Base-by-base conservation (phyloP, 2,888 invertebrate species). In the Norana najaformis region DNA sequence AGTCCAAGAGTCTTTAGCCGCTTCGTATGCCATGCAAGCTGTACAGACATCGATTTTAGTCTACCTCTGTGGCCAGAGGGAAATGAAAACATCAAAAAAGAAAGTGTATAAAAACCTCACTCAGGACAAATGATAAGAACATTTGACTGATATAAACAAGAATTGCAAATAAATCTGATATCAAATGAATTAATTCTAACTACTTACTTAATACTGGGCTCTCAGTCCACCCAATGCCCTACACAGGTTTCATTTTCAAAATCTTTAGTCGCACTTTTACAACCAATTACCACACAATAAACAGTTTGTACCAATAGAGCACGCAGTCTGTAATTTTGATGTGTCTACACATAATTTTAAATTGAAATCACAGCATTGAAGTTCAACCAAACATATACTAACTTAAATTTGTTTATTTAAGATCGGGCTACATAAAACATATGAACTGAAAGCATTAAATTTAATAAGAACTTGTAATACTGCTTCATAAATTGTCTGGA, bases 241-340 rank as follows among this genome's bases (percentile, higher is more conserved):
- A 30, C n/a, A n/a, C 69, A n/a, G 69, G 69, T 69, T 69, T n/a
- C 69, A n/a, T 69, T 69, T n/a, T 69, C 69, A 69, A 69, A 69
- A 5, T 69, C 69, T 69, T n/a, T n/a, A 30, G 1, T 69, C n/a
- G n/a, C 69, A 69, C 47, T 23, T n/a, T 47, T 47, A 47, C 47
- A 69, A n/a, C 69, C 41, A 30, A 13, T 69, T 69, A 69, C 16
- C n/a, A 69, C n/a, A 69, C 69, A 11, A n/a, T n/a, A 30, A 30
- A 8, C n/a, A 69, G 69, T n/a, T n/a, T n/a, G 69, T n/a, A 69
- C n/a, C 30, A 69, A 30, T n/a, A 69, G 13, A 30, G 69, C 6
- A 69, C 23, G n/a, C 69, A 69, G 69, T n/a, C 11, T n/a, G 30
- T 69, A n/a, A 69, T 69, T 69, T n/a, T 69, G 30, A 69, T 69